phyloP scores from a whole-genome alignment of 2,888 invertebrate species.

The Ormyrus nitidulus region DNA sequence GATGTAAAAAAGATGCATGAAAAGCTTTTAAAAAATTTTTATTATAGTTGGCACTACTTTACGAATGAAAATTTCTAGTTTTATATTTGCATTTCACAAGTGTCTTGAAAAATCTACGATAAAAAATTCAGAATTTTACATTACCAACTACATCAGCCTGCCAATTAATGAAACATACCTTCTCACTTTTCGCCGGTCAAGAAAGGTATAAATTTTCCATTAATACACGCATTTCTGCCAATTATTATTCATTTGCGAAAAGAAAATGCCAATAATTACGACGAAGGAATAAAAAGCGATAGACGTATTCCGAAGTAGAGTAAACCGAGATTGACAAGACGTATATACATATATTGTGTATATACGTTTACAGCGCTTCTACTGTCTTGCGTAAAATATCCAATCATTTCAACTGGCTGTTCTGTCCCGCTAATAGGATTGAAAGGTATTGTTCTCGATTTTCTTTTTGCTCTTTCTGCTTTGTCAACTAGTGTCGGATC shows the following conservation, averaged over 20 bases:
- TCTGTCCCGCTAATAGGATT: no score
- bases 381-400: no score
- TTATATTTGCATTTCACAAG: neutral
- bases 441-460: neutral
- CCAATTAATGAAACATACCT: slow-evolving; percentile 44
- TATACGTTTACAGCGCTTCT: no score
- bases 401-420: no score
- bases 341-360: no score
- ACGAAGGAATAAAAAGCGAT: neutral
- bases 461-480: neutral
- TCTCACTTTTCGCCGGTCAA: slow-evolving; percentile 32
- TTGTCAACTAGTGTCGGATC: no score
- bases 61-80: neutral
- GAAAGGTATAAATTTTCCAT: slow-evolving; percentile 3
- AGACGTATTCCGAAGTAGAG: no score
- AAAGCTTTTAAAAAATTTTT: neutral
- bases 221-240: slow-evolving; percentile 1
- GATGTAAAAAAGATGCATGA: slow-evolving; percentile 4
- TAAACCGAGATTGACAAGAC: no score
- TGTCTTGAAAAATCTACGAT: slow-evolving; percentile 16
- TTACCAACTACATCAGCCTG: slow-evolving; percentile 42
- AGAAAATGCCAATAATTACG: neutral
- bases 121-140: slow-evolving; percentile 11
- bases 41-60: slow-evolving; percentile 16
- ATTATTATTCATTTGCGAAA: neutral